Conservation (phyloP, 2,113 vertebrate species). For the Puffinus mauretanicus region DNA sequence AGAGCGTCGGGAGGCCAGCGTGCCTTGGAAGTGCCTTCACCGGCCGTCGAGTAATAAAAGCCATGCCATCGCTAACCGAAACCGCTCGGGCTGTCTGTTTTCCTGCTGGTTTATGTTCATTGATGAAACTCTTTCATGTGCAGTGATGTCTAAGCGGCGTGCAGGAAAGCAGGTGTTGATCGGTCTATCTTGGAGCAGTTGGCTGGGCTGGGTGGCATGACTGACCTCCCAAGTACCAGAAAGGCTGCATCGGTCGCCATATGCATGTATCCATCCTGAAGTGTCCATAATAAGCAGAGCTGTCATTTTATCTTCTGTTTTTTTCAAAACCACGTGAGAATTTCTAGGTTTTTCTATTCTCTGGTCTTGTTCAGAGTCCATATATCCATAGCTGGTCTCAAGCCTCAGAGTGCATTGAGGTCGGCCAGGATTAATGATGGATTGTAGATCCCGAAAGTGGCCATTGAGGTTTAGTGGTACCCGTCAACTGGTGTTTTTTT, state of each 20-base stretch:
- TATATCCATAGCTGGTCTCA: background rate
- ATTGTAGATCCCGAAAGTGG: background rate
- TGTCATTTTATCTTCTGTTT: background rate
- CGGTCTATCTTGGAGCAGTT: background rate
- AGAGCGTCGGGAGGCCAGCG: accelerated
- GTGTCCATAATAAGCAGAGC: background rate
- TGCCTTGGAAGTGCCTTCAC: background rate
- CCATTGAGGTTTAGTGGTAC: background rate
- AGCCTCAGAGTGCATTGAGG: background rate
- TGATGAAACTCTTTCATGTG: background rate
- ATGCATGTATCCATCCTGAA: background rate
- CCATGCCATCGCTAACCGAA: background rate
- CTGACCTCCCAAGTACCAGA: background rate
- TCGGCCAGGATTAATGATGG: background rate
- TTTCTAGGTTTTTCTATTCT: background rate
- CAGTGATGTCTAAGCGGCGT: background rate
- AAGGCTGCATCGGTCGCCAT: accelerated
- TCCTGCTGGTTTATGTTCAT: background rate
- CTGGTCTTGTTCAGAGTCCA: background rate
- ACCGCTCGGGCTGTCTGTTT: background rate
- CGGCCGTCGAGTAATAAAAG: background rate
- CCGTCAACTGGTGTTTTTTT: accelerated
- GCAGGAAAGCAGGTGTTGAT: background rate
- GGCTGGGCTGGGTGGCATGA: background rate
- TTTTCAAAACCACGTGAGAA: background rate